phyloP scores from a whole-genome alignment of 2,113 vertebrate genomes.

The Marmota monax region DNA sequence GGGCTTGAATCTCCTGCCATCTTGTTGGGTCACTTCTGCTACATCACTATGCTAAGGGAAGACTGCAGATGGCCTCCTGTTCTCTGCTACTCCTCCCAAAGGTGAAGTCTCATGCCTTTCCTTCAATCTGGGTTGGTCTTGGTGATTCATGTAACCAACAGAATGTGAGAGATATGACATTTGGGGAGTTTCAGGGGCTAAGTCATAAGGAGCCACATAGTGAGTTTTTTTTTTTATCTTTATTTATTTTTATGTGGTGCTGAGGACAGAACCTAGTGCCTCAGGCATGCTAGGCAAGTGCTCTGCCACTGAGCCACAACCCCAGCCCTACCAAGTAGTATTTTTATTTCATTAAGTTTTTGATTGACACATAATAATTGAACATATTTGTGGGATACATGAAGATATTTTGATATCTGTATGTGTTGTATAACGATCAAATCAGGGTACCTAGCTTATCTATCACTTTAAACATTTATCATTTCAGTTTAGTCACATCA shows the following conservation, averaged over 20 bases:
- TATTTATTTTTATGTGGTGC: no score
- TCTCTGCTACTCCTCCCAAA: background rate
- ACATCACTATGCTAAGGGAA: fast-evolving
- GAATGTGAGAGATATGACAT: background rate
- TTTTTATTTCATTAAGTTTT: background rate
- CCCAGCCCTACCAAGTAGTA: no score
- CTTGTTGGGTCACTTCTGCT: background rate
- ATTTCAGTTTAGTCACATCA: background rate
- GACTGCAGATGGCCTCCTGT: background rate
- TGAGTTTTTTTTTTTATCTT: no score
- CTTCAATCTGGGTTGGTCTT: background rate
- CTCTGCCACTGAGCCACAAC: no score
- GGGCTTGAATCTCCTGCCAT: background rate
- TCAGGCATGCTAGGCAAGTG: no score
- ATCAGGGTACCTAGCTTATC: no score
- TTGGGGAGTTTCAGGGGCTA: background rate
- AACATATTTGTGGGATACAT: background rate
- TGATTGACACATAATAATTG: background rate
- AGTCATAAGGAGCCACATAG: background rate
- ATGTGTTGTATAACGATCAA: background rate
- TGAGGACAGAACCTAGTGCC: no score
- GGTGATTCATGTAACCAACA: background rate
- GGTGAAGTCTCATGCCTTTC: background rate
- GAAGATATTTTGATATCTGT: background rate
- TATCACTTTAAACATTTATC: background rate